These are phyloP conservation scores for Stomatorhinus ivindoensis DNA, from an alignment of 2,113 vertebrate genomes.

Conservation along the genomic window DNA sequence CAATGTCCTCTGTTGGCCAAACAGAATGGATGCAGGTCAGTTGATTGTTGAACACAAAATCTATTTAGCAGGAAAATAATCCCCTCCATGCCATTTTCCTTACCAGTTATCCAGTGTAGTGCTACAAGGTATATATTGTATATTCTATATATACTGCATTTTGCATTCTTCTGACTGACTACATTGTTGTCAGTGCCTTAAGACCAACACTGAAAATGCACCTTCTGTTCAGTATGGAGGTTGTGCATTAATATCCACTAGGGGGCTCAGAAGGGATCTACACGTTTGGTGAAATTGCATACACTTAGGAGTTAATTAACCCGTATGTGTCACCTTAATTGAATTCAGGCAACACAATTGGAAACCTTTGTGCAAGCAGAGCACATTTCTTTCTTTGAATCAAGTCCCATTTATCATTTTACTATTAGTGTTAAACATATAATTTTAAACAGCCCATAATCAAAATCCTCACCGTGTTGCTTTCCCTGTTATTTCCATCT, in stretches of 20 bases:
- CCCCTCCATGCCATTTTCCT: background rate
- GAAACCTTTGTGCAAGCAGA: background rate
- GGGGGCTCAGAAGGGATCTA: constrained; percentile 2
- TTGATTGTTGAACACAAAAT: background rate
- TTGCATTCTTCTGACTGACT: background rate
- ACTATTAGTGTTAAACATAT: background rate
- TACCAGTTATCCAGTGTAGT: background rate
- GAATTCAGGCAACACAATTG: background rate
- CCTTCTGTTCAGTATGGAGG: background rate
- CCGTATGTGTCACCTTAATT: background rate
- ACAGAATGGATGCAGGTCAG: background rate
- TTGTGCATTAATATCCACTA: constrained; percentile 4
- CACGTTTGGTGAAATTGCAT: background rate
- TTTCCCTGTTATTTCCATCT: background rate
- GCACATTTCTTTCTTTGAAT: background rate
- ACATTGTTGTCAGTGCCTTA: background rate
- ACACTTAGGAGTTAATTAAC: background rate
- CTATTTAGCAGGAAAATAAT: background rate
- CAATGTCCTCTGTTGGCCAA: background rate
- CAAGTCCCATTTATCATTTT: background rate
- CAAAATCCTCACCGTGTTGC: background rate
- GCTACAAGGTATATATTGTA: background rate
- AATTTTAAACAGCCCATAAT: background rate
- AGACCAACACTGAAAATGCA: background rate
- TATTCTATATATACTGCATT: background rate